Percentiles rank a stretch among this genome's conserved stretches.
phyloP scores from a whole-genome alignment of 2,888 invertebrate genomes.

The Meghimatium bilineatum region DNA sequence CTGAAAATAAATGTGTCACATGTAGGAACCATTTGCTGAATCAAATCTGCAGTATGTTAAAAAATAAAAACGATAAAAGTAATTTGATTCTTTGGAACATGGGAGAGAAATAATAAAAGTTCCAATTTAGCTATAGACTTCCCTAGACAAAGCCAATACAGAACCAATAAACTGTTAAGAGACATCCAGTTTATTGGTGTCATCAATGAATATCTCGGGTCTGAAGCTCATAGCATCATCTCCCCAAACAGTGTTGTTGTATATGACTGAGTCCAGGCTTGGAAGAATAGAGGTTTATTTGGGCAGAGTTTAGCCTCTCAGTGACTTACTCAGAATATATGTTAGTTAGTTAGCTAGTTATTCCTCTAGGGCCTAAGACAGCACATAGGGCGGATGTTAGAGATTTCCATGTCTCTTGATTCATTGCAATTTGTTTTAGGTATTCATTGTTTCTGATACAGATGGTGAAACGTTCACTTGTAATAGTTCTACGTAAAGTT shows the following conservation, averaged over 20 bases:
- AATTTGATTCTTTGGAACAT: constrained; percentile 43
- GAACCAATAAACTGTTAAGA: constrained; percentile 34
- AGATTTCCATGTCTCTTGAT: too few relatives aligned
- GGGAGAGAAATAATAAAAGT: constrained; percentile 23
- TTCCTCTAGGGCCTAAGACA: too few relatives aligned
- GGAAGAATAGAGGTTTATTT: constrained; percentile 54
- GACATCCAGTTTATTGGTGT: constrained; percentile 39
- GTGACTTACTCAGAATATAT: constrained; percentile 54
- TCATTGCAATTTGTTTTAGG: too few relatives aligned
- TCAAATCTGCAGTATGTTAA: too few relatives aligned
- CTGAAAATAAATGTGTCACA: too few relatives aligned
- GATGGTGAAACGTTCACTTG: too few relatives aligned
- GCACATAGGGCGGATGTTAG: too few relatives aligned
- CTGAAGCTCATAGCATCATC: background rate
- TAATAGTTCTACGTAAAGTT: too few relatives aligned
- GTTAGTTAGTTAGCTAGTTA: too few relatives aligned
- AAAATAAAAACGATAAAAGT: too few relatives aligned
- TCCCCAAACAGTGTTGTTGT: constrained; percentile 52
- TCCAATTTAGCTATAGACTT: constrained; percentile 17
- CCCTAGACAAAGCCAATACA: constrained; percentile 21
- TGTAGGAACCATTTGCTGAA: too few relatives aligned
- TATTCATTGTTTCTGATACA: too few relatives aligned
- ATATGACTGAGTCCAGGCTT: constrained; percentile 54
- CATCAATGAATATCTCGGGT: constrained; percentile 57
- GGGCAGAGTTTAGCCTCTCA: constrained; percentile 64